These are phyloP conservation scores for Gallinago undulata DNA, from an alignment of 2,113 vertebrate species.

Conservation along the genomic window DNA sequence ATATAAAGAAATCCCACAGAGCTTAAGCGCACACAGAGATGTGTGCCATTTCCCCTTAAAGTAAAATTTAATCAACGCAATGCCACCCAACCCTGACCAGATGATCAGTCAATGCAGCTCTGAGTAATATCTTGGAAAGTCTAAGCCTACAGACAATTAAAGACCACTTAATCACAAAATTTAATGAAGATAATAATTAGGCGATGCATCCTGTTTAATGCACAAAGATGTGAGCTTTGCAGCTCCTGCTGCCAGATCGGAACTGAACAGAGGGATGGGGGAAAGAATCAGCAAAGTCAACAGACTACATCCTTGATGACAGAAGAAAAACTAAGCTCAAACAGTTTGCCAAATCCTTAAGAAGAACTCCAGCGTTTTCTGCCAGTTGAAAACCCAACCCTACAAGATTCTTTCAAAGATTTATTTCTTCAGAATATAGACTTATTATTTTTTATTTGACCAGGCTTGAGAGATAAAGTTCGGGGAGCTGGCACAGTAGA, in stretches of 20 bases:
- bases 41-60: background rate
- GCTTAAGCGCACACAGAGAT: background rate
- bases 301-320: background rate
- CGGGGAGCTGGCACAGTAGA: background rate
- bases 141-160: constrained; percentile 31
- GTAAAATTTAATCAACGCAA: constrained; percentile 35
- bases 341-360: background rate
- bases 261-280: background rate
- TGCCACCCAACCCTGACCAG: constrained; percentile 33
- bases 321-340: background rate
- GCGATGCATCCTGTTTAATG: constrained; percentile 52
- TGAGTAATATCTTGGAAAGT: constrained; percentile 33
- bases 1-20: background rate
- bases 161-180: constrained; percentile 63
- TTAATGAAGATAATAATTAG: constrained; percentile 70
- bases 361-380: background rate
- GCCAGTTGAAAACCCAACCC: background rate
- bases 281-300: background rate
- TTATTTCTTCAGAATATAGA: background rate
- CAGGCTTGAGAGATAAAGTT: background rate
- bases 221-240: constrained; percentile 15
- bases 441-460: background rate
- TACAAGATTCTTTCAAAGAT: background rate
- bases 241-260: constrained; percentile 16
- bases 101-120: constrained; percentile 22